A percentile compares a stretch with the other conserved stretches of the same genome.
These are phyloP conservation scores for Ecliptopera silaceata DNA, from an alignment of 2,888 invertebrate genomes.

Conservation along the genomic window DNA sequence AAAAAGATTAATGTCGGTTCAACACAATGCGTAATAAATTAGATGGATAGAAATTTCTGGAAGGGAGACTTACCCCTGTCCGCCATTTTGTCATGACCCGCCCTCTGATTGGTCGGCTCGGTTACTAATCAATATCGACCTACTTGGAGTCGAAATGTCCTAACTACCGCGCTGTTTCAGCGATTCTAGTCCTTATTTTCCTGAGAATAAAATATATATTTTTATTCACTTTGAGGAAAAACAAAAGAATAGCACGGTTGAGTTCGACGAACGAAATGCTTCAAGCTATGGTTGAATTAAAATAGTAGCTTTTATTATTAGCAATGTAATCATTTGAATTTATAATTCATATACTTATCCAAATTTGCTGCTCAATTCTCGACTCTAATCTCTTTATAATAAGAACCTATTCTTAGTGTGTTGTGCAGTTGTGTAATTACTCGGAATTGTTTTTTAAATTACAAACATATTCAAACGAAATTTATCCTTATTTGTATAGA, in stretches of 20 bases:
- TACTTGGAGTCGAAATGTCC: constrained; percentile 25
- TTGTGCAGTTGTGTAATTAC: too few relatives aligned
- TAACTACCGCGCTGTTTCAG: constrained; percentile 14
- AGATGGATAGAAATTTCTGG: constrained; percentile 65
- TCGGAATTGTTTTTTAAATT: constrained; percentile 30
- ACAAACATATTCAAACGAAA: background rate
- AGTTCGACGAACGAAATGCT: constrained; percentile 1
- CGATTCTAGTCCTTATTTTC: constrained; percentile 26
- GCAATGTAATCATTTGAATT: too few relatives aligned
- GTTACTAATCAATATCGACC: constrained; percentile 70
- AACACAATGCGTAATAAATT: constrained; percentile 81
- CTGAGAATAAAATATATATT: constrained; percentile 3
- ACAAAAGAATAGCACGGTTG: background rate
- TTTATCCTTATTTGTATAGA: background rate
- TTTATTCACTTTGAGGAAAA: background rate
- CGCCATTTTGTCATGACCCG: constrained; percentile 65
- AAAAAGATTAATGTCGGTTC: constrained; percentile 79
- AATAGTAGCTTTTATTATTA: too few relatives aligned
- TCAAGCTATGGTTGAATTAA: too few relatives aligned
- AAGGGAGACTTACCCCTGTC: constrained; percentile 66
- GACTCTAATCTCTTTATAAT: constrained; percentile 8
- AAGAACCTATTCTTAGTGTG: too few relatives aligned
- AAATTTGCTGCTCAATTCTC: too few relatives aligned
- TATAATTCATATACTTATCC: too few relatives aligned
- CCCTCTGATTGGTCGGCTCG: constrained; percentile 65